Evolutionary conservation across 2,797 vertebrate species (phyloP).

Genomic region (Macrochelys suwanniensis): DNA sequence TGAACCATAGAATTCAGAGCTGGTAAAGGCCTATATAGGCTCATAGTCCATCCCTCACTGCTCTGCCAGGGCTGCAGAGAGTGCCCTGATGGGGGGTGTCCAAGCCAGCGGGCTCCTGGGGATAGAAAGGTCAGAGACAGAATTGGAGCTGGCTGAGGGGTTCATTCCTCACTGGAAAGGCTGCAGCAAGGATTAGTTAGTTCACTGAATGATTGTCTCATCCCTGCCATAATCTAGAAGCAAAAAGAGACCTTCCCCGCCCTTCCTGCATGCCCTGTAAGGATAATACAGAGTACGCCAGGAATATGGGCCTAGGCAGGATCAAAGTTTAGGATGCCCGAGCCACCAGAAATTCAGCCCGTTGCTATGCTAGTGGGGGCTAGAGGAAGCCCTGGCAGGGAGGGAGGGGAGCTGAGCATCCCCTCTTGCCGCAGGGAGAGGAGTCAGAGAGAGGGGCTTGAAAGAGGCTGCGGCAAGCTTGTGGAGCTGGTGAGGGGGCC

Average conservation of each 20-base stretch:
- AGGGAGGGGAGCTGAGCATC: neutral
- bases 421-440: neutral
- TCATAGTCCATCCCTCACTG: neutral
- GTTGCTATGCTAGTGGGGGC: accelerated
- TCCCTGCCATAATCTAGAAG: neutral
- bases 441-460: neutral
- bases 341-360: neutral
- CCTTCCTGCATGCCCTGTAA: neutral
- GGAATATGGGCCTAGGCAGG: accelerated
- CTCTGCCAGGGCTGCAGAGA: neutral
- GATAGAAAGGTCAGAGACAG: neutral
- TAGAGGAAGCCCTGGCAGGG: neutral
- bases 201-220: neutral
- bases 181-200: neutral
- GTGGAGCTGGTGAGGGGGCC: neutral
- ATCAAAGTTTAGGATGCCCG: neutral
- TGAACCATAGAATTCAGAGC: neutral
- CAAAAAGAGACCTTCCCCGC: neutral
- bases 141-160: neutral
- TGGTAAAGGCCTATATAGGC: neutral
- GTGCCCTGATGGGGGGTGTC: neutral
- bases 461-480: neutral
- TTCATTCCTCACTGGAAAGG: neutral
- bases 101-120: neutral
- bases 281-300: neutral